phyloP scores from a whole-genome alignment of 2,797 vertebrate genomes.

The Hippoglossus hippoglossus region DNA sequence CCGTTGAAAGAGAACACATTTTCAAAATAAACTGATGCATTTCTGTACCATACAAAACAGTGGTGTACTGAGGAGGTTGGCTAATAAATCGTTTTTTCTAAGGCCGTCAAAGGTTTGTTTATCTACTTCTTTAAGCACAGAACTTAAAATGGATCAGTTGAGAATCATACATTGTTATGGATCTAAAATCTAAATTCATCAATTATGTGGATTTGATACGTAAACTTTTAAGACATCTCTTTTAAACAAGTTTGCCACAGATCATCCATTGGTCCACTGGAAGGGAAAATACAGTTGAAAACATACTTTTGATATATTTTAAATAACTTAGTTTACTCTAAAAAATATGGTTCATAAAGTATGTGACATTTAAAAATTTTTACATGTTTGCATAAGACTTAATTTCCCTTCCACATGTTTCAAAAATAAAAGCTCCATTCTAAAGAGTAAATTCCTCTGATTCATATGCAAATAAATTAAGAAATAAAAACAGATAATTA shows the following conservation, averaged over 20 bases:
- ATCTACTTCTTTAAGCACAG: no score
- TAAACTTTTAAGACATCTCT: neutral
- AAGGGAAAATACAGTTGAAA: no score
- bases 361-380: neutral
- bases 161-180: neutral
- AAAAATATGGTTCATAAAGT: neutral
- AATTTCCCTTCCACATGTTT: neutral
- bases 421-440: neutral
- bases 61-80: no score
- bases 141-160: neutral
- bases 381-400: neutral
- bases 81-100: no score
- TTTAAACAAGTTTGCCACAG: neutral
- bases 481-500: no score
- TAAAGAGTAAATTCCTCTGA: neutral
- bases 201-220: neutral
- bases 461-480: neutral
- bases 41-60: no score
- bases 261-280: neutral
- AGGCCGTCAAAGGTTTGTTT: no score
- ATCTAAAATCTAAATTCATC: neutral
- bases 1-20: slow-evolving; percentile 19
- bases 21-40: no score
- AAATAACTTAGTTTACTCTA: neutral
- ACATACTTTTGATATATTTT: no score